Conservation (phyloP, 1,140 invertebrate genomes). For the Brachionus calyciflorus region DNA sequence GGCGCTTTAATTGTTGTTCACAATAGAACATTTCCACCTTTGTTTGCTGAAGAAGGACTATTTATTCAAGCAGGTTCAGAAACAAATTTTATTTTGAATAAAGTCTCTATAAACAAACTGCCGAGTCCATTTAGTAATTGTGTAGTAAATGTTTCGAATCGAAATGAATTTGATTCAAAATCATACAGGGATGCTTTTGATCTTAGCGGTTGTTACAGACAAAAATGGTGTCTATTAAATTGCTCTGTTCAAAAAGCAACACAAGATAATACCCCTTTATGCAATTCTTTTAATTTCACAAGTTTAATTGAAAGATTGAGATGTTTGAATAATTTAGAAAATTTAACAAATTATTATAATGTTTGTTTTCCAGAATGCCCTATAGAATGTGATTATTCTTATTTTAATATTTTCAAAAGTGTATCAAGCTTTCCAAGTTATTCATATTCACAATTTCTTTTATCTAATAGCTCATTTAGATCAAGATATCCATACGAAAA, state of each 20-base stretch:
- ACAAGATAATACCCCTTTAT: neutral
- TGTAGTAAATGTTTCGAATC: neutral
- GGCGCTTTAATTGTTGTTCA: conserved; percentile 19
- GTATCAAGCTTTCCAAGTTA: neutral
- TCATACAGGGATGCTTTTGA: conserved; percentile 19
- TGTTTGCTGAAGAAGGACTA: conserved; percentile 13
- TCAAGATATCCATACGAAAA: neutral
- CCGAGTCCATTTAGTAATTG: conserved; percentile 12
- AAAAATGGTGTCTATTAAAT: neutral
- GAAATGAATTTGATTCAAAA: neutral
- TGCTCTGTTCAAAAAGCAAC: neutral
- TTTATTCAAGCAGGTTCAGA: neutral
- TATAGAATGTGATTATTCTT: conserved; percentile 9
- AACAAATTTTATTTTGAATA: conserved; percentile 2
- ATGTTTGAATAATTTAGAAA: neutral
- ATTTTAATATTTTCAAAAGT: neutral
- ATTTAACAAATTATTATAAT: neutral
- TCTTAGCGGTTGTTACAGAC: neutral
- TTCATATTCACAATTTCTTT: neutral
- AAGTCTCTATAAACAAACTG: neutral
- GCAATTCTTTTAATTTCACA: neutral
- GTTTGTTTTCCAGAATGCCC: neutral
- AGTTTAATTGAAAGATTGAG: neutral
- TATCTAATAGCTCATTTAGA: neutral
- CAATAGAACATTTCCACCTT: neutral